Conservation (phyloP, 2,113 vertebrate species). For the Litocranius walleri region DNA sequence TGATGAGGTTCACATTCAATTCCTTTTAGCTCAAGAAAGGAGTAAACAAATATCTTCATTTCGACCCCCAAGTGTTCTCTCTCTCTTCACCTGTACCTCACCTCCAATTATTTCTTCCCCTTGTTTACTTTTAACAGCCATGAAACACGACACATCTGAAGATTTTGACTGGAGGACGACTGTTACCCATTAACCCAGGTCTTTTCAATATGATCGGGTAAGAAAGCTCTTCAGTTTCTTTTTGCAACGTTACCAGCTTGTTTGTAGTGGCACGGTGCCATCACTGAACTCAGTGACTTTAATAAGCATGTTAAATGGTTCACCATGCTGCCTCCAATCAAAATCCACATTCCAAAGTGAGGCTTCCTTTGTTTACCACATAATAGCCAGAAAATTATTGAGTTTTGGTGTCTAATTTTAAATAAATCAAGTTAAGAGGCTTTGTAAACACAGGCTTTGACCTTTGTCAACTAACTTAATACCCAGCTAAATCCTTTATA, state of each 20-base stretch:
- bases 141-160: background rate
- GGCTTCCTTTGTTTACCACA: conserved; percentile 15
- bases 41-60: background rate
- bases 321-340: background rate
- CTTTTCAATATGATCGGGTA: background rate
- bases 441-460: conserved; percentile 3
- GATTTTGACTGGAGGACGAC: background rate
- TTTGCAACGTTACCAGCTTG: background rate
- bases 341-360: background rate
- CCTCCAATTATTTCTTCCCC: background rate
- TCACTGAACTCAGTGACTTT: background rate
- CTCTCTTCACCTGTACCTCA: background rate
- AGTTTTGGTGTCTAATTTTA: background rate
- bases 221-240: background rate
- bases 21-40: background rate
- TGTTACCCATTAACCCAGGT: background rate
- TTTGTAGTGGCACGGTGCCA: background rate
- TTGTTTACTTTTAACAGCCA: background rate
- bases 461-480: background rate
- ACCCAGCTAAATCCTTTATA: background rate
- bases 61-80: background rate
- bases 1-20: background rate
- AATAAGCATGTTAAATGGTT: background rate
- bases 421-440: background rate
- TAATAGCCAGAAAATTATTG: background rate